A percentile compares a stretch with the other conserved stretches of the same genome.
These are phyloP conservation scores for Anolis apletophallus DNA, from an alignment of 2,797 vertebrate species.

Conservation along the genomic window DNA sequence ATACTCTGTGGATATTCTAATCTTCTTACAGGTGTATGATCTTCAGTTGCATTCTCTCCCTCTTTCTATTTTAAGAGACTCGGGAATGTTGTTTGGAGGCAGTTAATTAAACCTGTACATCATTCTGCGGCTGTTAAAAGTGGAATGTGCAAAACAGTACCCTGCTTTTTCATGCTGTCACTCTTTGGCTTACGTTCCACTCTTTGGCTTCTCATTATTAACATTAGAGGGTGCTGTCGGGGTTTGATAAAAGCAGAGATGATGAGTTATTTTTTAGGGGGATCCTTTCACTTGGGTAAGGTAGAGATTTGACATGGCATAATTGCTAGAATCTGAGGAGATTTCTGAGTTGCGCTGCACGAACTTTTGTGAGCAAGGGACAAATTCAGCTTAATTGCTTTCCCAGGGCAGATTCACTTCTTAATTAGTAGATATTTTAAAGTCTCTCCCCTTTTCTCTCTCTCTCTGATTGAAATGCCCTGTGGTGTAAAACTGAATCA, in stretches of 20 bases:
- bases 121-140: not conserved
- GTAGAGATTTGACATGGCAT: slow-evolving; percentile 40
- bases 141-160: not conserved
- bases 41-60: not conserved
- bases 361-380: slow-evolving; percentile 55
- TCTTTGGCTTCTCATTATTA: not conserved
- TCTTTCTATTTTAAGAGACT: not conserved
- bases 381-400: slow-evolving; percentile 74
- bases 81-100: slow-evolving; percentile 6
- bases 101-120: slow-evolving; percentile 20
- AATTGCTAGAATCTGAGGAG: slow-evolving; percentile 58
- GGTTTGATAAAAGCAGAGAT: not conserved
- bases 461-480: slow-evolving; percentile 32
- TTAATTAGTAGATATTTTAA: slow-evolving; percentile 76
- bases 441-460: slow-evolving; percentile 35
- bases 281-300: slow-evolving; percentile 23
- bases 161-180: not conserved
- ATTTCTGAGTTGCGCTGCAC: slow-evolving; percentile 62
- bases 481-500: slow-evolving; percentile 36
- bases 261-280: not conserved
- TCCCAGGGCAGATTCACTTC: slow-evolving; percentile 61
- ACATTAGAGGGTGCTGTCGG: not conserved
- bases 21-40: not conserved
- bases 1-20: not conserved
- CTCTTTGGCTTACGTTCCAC: fast-evolving